Conservation (phyloP, 2,888 invertebrate species). For the Cataglyphis albicans region DNA sequence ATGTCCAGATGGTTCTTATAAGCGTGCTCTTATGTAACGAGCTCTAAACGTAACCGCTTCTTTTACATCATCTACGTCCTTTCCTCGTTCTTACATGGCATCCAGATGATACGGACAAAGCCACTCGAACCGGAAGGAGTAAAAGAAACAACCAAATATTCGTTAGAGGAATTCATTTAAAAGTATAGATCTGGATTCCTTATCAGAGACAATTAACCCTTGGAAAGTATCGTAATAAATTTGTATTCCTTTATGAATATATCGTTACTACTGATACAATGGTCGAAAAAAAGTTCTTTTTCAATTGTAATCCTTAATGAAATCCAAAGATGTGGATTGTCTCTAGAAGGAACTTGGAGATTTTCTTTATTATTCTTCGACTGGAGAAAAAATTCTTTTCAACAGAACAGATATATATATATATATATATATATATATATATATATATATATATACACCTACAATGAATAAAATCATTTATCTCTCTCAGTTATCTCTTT, state of each 20-base stretch:
- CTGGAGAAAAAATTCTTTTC: background rate
- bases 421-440: too few relatives aligned
- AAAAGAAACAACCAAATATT: slow-evolving; percentile 24
- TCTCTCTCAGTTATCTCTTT: background rate
- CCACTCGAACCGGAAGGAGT: slow-evolving; percentile 8
- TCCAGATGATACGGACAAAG: slow-evolving; percentile 51
- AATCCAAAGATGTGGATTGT: background rate
- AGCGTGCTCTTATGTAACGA: background rate
- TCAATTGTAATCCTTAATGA: background rate
- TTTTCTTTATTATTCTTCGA: background rate
- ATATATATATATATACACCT: background rate
- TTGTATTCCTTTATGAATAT: background rate
- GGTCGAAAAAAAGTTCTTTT: background rate
- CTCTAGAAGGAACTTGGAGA: background rate
- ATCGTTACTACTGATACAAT: background rate
- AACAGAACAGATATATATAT: background rate
- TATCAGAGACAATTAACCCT: background rate
- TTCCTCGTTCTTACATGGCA: slow-evolving; percentile 42
- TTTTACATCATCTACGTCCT: slow-evolving; percentile 58
- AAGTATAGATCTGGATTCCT: background rate
- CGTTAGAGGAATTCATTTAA: slow-evolving; percentile 25
- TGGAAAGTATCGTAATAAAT: background rate
- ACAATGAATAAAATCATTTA: background rate
- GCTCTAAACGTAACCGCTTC: slow-evolving; percentile 15
- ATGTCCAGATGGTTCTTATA: slow-evolving; percentile 25